Evolutionary conservation across 2,888 invertebrate genomes (phyloP).

Genomic region (Nineta flava): DNA sequence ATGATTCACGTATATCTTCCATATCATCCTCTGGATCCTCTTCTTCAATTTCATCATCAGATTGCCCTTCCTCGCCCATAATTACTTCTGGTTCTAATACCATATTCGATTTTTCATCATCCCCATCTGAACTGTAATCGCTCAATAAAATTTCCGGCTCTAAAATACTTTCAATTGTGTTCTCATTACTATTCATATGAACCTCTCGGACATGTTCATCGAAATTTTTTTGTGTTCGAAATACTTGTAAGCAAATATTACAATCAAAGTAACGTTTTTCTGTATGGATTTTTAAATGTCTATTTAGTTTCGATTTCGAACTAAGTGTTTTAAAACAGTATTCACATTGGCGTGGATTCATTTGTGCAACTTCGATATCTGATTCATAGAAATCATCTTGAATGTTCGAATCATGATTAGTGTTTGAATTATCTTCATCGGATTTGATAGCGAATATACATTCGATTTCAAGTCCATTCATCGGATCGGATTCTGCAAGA

Average conservation of each 20-base stretch:
- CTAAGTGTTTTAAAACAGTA: background rate
- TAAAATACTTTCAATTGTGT: background rate
- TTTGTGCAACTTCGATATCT: background rate
- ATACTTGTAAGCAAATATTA: background rate
- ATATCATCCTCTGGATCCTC: background rate
- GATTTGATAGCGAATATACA: background rate
- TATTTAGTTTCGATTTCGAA: background rate
- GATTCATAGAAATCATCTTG: background rate
- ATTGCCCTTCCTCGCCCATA: background rate
- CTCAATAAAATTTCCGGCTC: background rate
- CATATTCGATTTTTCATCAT: background rate
- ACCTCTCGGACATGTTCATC: background rate
- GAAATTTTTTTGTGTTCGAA: background rate
- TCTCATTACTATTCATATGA: background rate
- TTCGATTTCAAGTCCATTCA: background rate
- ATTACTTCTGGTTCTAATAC: background rate
- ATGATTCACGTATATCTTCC: background rate
- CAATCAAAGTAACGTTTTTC: background rate
- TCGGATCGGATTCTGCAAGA: background rate
- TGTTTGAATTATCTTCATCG: background rate
- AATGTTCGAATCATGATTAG: background rate
- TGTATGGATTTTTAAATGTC: background rate
- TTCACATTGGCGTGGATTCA: background rate
- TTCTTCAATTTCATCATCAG: background rate
- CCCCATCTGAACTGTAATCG: background rate